These are phyloP conservation scores for Diglossa cyanea DNA, from an alignment of 2,797 vertebrate genomes.

Conservation along the genomic window DNA sequence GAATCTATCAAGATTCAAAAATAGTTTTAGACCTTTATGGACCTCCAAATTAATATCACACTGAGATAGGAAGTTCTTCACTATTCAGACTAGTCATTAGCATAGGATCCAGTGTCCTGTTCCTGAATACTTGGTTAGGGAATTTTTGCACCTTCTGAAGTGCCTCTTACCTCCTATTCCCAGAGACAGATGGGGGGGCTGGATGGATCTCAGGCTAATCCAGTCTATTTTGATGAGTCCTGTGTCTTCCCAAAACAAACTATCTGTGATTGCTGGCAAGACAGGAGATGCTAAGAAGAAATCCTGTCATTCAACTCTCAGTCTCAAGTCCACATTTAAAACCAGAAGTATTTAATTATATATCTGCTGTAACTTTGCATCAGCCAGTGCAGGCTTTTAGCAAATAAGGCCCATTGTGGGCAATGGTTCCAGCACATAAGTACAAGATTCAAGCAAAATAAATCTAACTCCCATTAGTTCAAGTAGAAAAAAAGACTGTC, in stretches of 20 bases:
- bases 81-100: background rate
- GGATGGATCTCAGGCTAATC: background rate
- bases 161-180: background rate
- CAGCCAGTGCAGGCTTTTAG: background rate
- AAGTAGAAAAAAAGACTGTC: background rate
- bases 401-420: background rate
- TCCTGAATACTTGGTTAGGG: background rate
- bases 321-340: background rate
- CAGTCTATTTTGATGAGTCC: background rate
- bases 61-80: background rate
- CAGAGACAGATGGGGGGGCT: background rate
- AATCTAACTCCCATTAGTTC: background rate
- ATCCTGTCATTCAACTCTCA: background rate
- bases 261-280: background rate
- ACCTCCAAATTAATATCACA: background rate
- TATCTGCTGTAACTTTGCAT: background rate
- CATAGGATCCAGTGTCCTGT: background rate
- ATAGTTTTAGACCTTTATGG: background rate
- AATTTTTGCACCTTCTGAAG: background rate
- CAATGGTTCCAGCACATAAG: background rate
- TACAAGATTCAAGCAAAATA: background rate
- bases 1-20: background rate
- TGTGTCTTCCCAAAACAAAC: background rate
- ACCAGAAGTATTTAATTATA: background rate
- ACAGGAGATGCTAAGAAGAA: background rate